These are phyloP conservation scores for Pachypeltis micranthus DNA, from an alignment of 1,140 invertebrate species.

Conservation along the genomic window DNA sequence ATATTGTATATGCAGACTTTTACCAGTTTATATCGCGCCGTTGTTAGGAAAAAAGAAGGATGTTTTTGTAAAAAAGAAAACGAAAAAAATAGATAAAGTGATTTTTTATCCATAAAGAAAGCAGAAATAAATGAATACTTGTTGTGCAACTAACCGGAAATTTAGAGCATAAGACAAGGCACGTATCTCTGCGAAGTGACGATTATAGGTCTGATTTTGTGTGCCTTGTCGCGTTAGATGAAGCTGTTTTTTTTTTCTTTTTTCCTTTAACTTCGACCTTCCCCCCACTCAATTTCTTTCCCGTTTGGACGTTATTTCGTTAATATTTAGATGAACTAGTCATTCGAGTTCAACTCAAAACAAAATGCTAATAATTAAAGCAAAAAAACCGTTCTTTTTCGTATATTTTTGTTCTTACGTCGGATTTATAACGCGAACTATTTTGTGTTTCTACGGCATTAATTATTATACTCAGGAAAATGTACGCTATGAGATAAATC, in stretches of 20 bases:
- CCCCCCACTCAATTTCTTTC: background rate
- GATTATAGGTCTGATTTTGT: constrained; percentile 16
- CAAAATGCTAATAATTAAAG: no score
- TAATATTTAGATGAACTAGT: constrained; percentile 18
- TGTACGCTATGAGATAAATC: constrained; percentile 8
- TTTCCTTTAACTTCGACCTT: background rate
- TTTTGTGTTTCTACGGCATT: constrained; percentile 8
- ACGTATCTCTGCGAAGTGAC: background rate
- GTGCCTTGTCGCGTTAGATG: constrained; percentile 19
- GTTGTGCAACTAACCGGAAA: constrained; percentile 2
- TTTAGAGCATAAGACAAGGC: constrained; percentile 13
- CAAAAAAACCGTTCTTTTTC: background rate
- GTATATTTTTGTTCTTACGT: background rate
- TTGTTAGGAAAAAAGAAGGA: constrained; percentile 7
- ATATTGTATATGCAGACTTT: background rate
- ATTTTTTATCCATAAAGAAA: background rate
- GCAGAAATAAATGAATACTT: background rate
- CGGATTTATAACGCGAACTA: background rate
- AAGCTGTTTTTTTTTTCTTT: background rate
- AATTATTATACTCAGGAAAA: constrained; percentile 14
- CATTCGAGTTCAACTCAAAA: constrained; percentile 19
- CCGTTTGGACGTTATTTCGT: no score
- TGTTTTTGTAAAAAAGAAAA: constrained; percentile 1
- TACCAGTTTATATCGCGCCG: constrained; percentile 17
- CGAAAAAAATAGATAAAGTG: background rate